Evolutionary conservation across 2,113 vertebrate genomes (phyloP).

Genomic region (Phyllostomus discolor): DNA sequence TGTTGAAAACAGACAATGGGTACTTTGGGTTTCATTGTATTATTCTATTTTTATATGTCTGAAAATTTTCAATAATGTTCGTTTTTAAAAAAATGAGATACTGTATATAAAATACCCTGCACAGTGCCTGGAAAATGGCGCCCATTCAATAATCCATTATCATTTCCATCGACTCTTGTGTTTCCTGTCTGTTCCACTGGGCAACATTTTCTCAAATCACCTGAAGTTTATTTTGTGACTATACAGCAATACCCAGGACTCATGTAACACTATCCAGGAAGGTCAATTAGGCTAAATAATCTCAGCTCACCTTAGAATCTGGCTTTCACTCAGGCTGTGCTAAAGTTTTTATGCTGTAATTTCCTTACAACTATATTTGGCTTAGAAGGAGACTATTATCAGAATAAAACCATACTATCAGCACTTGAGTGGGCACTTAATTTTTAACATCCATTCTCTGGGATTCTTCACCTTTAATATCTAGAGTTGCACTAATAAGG

Average conservation of each 20-base stretch:
- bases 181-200: background rate
- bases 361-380: background rate
- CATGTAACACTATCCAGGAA: background rate
- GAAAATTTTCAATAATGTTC: background rate
- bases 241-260: background rate
- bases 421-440: background rate
- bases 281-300: background rate
- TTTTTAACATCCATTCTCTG: background rate
- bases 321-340: background rate
- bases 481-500: background rate
- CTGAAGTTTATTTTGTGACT: slow-evolving; percentile 27
- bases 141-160: background rate
- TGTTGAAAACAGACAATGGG: background rate
- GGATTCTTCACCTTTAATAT: background rate
- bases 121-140: background rate
- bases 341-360: background rate
- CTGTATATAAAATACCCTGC: background rate
- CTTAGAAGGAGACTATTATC: background rate
- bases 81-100: background rate
- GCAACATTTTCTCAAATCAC: background rate
- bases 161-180: background rate
- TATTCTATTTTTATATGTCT: background rate
- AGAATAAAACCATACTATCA: background rate
- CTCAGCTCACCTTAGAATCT: slow-evolving; percentile 32
- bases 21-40: background rate